phyloP scores from a whole-genome alignment of 2,888 invertebrate species.

The Caenorhabditis sp. region DNA sequence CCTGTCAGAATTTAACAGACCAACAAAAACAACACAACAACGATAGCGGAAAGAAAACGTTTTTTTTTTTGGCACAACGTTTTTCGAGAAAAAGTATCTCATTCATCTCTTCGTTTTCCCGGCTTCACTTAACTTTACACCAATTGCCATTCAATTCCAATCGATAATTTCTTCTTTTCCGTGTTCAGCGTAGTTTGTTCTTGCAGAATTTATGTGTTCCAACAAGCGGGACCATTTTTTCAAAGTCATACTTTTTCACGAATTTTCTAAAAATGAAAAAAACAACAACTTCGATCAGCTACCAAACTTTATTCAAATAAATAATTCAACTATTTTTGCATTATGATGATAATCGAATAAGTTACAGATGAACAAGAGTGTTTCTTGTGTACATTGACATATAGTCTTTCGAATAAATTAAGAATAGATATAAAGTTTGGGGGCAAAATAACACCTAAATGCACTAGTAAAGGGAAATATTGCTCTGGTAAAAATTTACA shows the following conservation, averaged over 20 bases:
- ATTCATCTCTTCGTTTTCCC: background rate
- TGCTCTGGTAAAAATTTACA: background rate
- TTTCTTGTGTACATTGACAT: background rate
- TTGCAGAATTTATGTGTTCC: background rate
- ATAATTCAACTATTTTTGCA: background rate
- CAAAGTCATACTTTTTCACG: background rate
- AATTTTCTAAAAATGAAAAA: background rate
- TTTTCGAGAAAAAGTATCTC: constrained; percentile 4
- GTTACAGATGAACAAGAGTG: background rate
- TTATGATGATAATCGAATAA: background rate
- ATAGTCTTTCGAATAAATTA: background rate
- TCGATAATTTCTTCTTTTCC: background rate
- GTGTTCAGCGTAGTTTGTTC: background rate
- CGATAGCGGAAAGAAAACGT: background rate
- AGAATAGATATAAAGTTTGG: background rate
- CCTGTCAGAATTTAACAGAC: background rate
- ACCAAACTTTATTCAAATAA: background rate
- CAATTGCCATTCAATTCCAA: background rate
- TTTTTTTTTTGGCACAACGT: background rate
- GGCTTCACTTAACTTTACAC: background rate
- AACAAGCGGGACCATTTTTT: background rate
- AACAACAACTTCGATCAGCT: background rate
- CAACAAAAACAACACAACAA: background rate
- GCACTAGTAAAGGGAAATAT: background rate
- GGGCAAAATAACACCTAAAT: background rate